phyloP scores from a whole-genome alignment of 2,888 invertebrate species.

The Petrolisthes cinctipes region DNA sequence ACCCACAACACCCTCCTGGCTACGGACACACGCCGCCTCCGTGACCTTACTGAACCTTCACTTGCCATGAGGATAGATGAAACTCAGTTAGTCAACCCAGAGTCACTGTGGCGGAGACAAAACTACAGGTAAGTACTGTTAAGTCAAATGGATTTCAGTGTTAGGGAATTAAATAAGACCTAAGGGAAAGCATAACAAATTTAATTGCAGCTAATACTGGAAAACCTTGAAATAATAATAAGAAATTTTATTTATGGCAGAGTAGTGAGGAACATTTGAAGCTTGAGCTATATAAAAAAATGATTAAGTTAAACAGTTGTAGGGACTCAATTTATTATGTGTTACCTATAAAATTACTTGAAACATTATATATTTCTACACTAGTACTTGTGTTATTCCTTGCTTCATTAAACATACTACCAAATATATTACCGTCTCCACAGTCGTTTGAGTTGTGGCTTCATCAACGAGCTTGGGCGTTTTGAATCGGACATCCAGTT shows the following conservation, averaged over 20 bases:
- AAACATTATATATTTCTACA: no score
- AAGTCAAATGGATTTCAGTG: no score
- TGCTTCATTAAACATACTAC: neutral
- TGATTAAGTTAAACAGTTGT: no score
- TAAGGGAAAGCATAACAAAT: no score
- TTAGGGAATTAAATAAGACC: no score
- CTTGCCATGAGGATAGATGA: slow-evolving; percentile 82
- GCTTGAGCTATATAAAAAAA: no score
- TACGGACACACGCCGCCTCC: slow-evolving; percentile 73
- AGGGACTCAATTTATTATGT: no score
- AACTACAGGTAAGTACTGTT: slow-evolving; percentile 74
- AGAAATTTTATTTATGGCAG: no score
- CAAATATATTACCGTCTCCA: neutral
- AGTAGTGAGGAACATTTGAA: neutral
- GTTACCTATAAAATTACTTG: no score
- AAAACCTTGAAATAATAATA: no score
- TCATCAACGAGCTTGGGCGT: slow-evolving; percentile 88
- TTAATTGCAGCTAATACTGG: no score
- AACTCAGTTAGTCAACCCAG: slow-evolving; percentile 86
- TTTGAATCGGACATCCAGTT: slow-evolving; percentile 90
- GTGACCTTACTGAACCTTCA: slow-evolving; percentile 65
- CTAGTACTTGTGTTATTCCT: neutral
- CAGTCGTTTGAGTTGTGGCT: slow-evolving; percentile 84
- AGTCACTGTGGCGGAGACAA: slow-evolving; percentile 87
- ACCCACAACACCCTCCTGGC: slow-evolving; percentile 84